Evolutionary conservation across 2,797 vertebrate genomes (phyloP), one percentile per base, ranked within the genome.

Genomic region (Urophycis tenuis): DNA sequence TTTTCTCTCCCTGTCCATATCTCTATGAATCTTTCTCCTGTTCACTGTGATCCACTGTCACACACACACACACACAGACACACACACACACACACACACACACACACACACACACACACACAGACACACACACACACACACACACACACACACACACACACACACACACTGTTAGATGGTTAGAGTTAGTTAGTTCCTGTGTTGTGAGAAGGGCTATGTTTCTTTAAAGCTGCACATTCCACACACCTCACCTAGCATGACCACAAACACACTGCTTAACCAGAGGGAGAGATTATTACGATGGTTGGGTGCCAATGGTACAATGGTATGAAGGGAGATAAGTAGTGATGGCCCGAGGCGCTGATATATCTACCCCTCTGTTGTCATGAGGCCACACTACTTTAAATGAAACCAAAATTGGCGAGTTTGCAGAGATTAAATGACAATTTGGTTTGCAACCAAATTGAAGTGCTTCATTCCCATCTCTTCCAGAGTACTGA

Each of bases 171-270:
- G 6, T 53, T 7, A 25, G 19, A 60, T 60, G 25, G 53, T 60
- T 78, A 73, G 78, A 78, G 81, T 31, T 69, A 9, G 25, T 5
- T 10, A 39, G 53, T 73, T 74, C 3, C 73, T 77, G 33, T 67
- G 49, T 78, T 80, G 74, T 77, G 53, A 79, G 70, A 67, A 34
- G n/a, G 34, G n/a, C n/a, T 73, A 30, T 32, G 69, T 64, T 67
- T 77, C 73, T 33, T 73, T 34, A 45, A 31, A 77, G 31, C 76
- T 79, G 78, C 30, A 74, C 0, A 85, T 82, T 86, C 87, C 77
- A 41, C 79, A 83, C 87, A 84, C 34, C 75, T 85, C 82, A 85
- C 76, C 81, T 83, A 81, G 81, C 87, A 73, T 87, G 85, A 86
- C 78, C 78, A 80, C 80, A 88, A 10, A 39, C 83, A 77, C 79